These are phyloP conservation scores for Vidua macroura DNA, from an alignment of 2,113 vertebrate species.

Conservation along the genomic window DNA sequence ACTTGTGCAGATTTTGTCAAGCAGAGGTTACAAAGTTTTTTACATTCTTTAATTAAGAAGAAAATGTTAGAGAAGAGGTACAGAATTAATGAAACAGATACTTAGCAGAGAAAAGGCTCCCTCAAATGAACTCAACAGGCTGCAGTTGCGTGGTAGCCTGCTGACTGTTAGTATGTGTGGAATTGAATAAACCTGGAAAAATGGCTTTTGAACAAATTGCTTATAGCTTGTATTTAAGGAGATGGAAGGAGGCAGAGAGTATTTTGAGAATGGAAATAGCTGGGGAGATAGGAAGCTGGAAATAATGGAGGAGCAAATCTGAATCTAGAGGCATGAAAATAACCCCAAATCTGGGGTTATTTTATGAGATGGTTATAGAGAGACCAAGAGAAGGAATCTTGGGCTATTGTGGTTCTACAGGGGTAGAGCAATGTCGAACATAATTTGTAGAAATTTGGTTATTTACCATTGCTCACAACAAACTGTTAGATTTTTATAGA, in stretches of 20 bases:
- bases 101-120: not conserved
- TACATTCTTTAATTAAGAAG: not conserved
- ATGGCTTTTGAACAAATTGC: not conserved
- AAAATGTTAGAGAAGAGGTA: not conserved
- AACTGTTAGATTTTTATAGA: not conserved
- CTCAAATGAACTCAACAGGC: not conserved
- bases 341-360: not conserved
- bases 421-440: not conserved
- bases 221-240: not conserved
- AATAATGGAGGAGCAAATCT: not conserved
- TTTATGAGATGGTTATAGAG: not conserved
- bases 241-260: not conserved
- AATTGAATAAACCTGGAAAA: not conserved
- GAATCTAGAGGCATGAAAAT: not conserved
- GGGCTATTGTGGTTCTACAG: not conserved
- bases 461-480: not conserved
- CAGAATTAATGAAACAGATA: not conserved
- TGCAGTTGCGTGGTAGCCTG: not conserved
- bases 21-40: not conserved
- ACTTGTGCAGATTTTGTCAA: not conserved
- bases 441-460: not conserved
- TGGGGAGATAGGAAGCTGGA: not conserved
- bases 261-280: not conserved
- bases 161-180: not conserved
- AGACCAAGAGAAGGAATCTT: not conserved